Conservation (phyloP, 2,888 invertebrate species). For the Phoenoteleia sp. region DNA sequence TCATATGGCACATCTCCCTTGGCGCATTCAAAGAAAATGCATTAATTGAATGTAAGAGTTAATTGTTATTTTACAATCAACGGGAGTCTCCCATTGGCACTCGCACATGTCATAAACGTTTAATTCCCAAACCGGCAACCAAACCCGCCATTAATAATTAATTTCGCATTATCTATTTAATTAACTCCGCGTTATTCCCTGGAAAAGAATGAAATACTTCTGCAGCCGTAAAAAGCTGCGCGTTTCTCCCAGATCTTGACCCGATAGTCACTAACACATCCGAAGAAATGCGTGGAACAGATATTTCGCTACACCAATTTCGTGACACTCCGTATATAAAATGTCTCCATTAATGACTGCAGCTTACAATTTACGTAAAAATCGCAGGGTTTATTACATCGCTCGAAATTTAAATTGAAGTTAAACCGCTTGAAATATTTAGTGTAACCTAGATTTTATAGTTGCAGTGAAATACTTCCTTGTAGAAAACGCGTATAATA, state of each 20-base stretch:
- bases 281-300: conserved; percentile 48
- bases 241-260: conserved; percentile 48
- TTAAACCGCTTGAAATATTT: conserved; percentile 55
- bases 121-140: background rate
- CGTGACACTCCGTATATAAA: conserved; percentile 55
- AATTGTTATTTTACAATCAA: conserved; percentile 17
- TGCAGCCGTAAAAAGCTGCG: conserved; percentile 20
- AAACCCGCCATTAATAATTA: conserved; percentile 27
- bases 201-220: conserved; percentile 11
- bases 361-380: conserved; percentile 46
- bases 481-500: conserved; percentile 50
- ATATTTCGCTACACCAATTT: conserved; percentile 50
- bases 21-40: conserved; percentile 10
- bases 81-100: background rate
- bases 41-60: background rate
- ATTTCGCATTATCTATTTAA: conserved; percentile 44
- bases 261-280: conserved; percentile 45
- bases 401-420: conserved; percentile 61
- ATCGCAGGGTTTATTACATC: conserved; percentile 50
- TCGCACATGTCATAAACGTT: background rate
- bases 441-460: conserved; percentile 67
- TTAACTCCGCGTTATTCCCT: conserved; percentile 18
- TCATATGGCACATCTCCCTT: too few species aligned
- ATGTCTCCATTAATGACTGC: conserved; percentile 63
- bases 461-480: conserved; percentile 56